phyloP scores from a whole-genome alignment of 2,113 vertebrate genomes.

The Ailurus styani region DNA sequence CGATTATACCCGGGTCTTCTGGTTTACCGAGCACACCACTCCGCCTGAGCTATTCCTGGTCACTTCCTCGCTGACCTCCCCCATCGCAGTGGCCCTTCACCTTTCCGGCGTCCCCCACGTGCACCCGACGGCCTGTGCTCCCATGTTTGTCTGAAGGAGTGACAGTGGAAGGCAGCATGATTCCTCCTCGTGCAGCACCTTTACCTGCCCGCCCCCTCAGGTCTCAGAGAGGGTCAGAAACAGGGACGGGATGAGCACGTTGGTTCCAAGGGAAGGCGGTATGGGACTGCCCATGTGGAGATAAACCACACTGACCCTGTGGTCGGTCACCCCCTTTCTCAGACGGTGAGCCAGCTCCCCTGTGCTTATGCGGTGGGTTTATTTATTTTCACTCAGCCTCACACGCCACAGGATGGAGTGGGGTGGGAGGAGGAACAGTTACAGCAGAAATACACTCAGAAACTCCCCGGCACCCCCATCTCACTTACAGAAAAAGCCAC shows the following conservation, averaged over 20 bases:
- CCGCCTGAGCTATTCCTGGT: not conserved
- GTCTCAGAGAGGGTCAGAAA: not conserved
- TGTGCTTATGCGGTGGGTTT: not conserved
- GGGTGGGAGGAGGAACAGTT: not conserved
- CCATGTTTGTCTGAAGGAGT: not conserved
- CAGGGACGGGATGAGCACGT: not conserved
- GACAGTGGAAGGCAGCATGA: not conserved
- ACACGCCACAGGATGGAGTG: slow-evolving; percentile 22
- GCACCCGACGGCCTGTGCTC: not conserved
- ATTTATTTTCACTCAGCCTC: slow-evolving; percentile 26
- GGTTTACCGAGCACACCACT: not conserved
- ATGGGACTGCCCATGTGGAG: rapidly evolving
- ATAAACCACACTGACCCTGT: not conserved
- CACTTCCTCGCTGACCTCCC: not conserved
- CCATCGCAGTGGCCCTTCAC: not conserved
- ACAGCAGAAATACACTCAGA: not conserved
- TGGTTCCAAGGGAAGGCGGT: too few species aligned
- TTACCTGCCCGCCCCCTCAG: not conserved
- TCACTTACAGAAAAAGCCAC: slow-evolving; percentile 31
- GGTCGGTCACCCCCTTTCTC: not conserved
- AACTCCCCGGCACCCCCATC: not conserved
- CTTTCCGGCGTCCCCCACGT: not conserved
- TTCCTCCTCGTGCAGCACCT: not conserved
- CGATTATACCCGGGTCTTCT: not conserved
- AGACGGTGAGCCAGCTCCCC: not conserved